Percentiles rank a stretch among this genome's conserved stretches.
Conservation (phyloP, 2,797 vertebrate species). For the Rallus crepitans region DNA sequence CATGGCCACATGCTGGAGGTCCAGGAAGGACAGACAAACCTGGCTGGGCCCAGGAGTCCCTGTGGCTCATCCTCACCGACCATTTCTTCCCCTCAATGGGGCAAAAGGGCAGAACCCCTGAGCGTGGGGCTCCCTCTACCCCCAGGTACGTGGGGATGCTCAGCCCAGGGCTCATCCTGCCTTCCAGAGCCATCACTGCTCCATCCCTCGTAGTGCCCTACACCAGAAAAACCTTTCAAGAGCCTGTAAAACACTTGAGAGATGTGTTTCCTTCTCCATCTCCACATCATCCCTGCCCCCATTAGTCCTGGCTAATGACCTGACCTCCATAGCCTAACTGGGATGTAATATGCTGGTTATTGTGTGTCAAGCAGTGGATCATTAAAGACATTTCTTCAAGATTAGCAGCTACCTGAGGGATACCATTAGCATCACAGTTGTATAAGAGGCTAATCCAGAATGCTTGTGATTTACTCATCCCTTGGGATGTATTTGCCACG, state of each 20-base stretch:
- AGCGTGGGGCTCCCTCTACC: neutral
- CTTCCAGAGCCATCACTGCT: neutral
- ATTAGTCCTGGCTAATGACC: neutral
- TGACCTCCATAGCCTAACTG: neutral
- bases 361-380: neutral
- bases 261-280: neutral
- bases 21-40: neutral
- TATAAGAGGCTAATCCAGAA: neutral
- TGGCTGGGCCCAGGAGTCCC: neutral
- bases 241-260: neutral
- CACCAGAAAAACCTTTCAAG: neutral
- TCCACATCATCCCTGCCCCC: neutral
- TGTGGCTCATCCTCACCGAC: neutral
- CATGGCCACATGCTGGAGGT: rapidly evolving
- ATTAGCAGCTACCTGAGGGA: slow-evolving; percentile 25
- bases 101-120: neutral
- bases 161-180: neutral
- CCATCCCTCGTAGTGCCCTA: rapidly evolving
- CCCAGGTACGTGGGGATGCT: neutral
- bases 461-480: neutral
- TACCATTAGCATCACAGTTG: neutral
- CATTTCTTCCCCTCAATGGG: neutral
- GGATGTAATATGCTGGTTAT: neutral
- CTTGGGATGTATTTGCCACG: neutral
- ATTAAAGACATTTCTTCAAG: slow-evolving; percentile 36